These are phyloP conservation scores for Pyrochroa serraticornis DNA, from an alignment of 2,888 invertebrate genomes.

Conservation along the genomic window DNA sequence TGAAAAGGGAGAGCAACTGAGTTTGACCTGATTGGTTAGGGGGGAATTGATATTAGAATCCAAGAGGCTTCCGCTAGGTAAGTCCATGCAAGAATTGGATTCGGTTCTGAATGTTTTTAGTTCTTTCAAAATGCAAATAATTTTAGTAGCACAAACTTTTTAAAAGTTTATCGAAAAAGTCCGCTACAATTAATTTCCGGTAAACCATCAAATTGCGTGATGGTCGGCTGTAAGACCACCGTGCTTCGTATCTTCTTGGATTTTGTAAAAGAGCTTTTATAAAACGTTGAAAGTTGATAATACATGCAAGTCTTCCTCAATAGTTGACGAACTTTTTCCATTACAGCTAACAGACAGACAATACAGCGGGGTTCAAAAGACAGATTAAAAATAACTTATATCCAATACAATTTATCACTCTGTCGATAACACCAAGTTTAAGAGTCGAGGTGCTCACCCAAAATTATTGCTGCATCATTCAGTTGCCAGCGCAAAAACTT, in stretches of 20 bases:
- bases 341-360: slow-evolving; percentile 52
- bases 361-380: slow-evolving; percentile 45
- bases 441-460: slow-evolving; percentile 10
- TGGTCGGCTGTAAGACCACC: slow-evolving; percentile 24
- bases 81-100: not conserved
- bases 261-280: slow-evolving; percentile 39
- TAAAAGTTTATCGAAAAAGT: slow-evolving; percentile 6
- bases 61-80: slow-evolving; percentile 29
- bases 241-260: slow-evolving; percentile 36
- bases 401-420: slow-evolving; percentile 45
- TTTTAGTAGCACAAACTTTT: slow-evolving; percentile 13
- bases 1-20: slow-evolving; percentile 35
- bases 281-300: slow-evolving; percentile 47
- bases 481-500: slow-evolving; percentile 3
- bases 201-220: not conserved
- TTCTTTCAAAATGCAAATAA: not conserved
- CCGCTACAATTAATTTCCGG: slow-evolving; percentile 13
- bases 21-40: slow-evolving; percentile 35
- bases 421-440: slow-evolving; percentile 34
- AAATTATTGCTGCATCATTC: not conserved
- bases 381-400: slow-evolving; percentile 48
- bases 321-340: slow-evolving; percentile 54
- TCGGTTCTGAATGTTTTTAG: no score
- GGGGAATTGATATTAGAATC: slow-evolving; percentile 32
- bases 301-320: slow-evolving; percentile 49